Base-by-base conservation (phyloP, 2,797 vertebrate genomes). In the Sebastes minor region DNA sequence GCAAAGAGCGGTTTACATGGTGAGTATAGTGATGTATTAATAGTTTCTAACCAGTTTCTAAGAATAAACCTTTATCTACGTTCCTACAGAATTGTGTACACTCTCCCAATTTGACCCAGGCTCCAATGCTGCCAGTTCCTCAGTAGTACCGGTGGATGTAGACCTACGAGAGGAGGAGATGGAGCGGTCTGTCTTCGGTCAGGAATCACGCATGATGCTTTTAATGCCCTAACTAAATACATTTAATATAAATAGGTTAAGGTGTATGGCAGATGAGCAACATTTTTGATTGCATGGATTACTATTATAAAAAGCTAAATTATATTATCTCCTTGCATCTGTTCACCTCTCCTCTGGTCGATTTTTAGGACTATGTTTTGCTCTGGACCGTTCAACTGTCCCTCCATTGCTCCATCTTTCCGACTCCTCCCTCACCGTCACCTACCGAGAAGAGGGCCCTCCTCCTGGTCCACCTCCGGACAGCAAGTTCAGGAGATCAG, bases 111-210 rank as follows among this genome's bases (percentile, higher is more conserved):
- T 42, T 70, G 18, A 46, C 23, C 27, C 71, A 92, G 86, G 46
- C 18, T 53, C 46, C 32, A 28, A 1, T 42, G 27, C n/a, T 62
- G 66, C 14, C 74, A 74, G n/a, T 82, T 86, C 55, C 49, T 42
- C 28, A 6, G 1, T 6, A n/a, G 46, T 5, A 25, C 87, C 93
- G 93, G 62, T 23, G 30, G 94, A 90, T 90, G 71, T 90, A 49
- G 94, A 95, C 72, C 91, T 95, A 33, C 78, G 6, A 18, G 94
- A 96, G 52, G 90, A 94, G 42, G 93, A 95, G 70, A 96, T 95
- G 92, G 85, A 85, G 77, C 78, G 30, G 23, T 94, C 93, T 0
- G 91, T 95, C 10, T 85, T 75, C 85, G 95, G 93, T 95, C 62
- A 63, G 83, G 11, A 76, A 57, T 57, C 25, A 68, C 5, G 6